Evolutionary conservation across 23 tunicate genomes (phyloP).

Genomic region (Oikopleura dioica): DNA sequence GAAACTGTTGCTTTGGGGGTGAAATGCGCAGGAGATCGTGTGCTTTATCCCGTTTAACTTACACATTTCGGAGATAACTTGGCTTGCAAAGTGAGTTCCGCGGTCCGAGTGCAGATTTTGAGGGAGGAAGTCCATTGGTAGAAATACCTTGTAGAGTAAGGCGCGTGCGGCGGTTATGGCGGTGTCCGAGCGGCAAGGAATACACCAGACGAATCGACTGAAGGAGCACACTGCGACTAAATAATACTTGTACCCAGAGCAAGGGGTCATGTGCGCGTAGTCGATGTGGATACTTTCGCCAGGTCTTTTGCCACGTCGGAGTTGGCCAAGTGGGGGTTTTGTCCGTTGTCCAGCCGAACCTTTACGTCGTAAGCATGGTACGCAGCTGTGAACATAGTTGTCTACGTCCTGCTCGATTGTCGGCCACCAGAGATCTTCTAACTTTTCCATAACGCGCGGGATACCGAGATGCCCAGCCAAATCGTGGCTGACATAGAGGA

Average conservation of each 20-base stretch:
- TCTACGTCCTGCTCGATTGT: not conserved
- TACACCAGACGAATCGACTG: not conserved
- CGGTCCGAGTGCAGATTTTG: not conserved
- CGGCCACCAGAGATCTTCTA: slow-evolving; percentile 12
- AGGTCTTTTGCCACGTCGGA: too few relatives aligned
- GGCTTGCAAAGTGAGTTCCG: not conserved
- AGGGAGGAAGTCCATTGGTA: not conserved
- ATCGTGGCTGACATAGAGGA: not conserved
- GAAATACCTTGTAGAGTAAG: not conserved
- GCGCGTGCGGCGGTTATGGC: not conserved
- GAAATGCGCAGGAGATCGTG: not conserved
- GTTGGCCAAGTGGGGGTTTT: not conserved
- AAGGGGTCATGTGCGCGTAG: too few relatives aligned
- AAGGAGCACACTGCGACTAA: not conserved
- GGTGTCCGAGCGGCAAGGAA: not conserved
- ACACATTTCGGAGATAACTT: not conserved
- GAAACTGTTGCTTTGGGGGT: not conserved
- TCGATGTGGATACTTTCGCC: too few relatives aligned
- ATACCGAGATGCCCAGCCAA: not conserved
- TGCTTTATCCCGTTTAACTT: not conserved
- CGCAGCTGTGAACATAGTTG: not conserved
- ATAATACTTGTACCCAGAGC: not conserved
- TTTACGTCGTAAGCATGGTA: not conserved
- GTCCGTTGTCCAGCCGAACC: not conserved
- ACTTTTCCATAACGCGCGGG: not conserved